Evolutionary conservation across 2,888 invertebrate genomes (phyloP), one percentile per base, ranked within the genome.

Genomic region (Oxyscelio sp.): DNA sequence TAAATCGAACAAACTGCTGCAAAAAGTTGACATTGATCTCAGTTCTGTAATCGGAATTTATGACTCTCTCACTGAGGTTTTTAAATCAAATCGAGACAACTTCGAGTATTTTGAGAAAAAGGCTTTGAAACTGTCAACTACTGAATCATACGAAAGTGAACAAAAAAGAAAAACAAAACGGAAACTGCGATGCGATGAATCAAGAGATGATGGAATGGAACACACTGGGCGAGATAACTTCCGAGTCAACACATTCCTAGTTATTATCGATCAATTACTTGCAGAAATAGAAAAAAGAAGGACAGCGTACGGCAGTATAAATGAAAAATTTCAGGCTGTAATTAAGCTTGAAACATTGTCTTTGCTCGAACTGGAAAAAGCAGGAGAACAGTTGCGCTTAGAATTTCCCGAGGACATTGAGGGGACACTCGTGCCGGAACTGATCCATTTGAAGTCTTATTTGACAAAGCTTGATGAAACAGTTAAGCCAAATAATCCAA

Each of bases 371-470:
- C 8, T 52, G 52, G 24, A 52, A 52, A 52, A 52, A 52, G 52
- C 27, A 52, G 52, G 24, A n/a, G 8, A 13, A 24, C 2, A 13
- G 4, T 52, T 52, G 27, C 15, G 21, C 3, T 52, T 13, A 24
- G 8, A 15, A 43, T 70, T 45, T 45, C 27, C 63, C 19, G 58
- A 70, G 22, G 78, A 70, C 54, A 11, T 78, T 19, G 54, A 78
- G 6, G 73, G 58, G 0, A 58, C 65, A 17, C n/a, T 80, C 21
- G 24, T 65, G 40, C 1, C 65, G 15, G 65, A 80, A 31, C 19
- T 80, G 8, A 31, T 73, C 8, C 71, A 79, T 65, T 65, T 79
- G 27, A 79, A 65, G 8, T 79, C 79, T 19, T 71, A 79, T 79
- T 65, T 79, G n/a, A 22, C 15, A 54, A 71, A 43, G 13, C 52